Evolutionary conservation across 2,797 vertebrate genomes (phyloP).

Genomic region (Acipenser oxyrinchus): DNA sequence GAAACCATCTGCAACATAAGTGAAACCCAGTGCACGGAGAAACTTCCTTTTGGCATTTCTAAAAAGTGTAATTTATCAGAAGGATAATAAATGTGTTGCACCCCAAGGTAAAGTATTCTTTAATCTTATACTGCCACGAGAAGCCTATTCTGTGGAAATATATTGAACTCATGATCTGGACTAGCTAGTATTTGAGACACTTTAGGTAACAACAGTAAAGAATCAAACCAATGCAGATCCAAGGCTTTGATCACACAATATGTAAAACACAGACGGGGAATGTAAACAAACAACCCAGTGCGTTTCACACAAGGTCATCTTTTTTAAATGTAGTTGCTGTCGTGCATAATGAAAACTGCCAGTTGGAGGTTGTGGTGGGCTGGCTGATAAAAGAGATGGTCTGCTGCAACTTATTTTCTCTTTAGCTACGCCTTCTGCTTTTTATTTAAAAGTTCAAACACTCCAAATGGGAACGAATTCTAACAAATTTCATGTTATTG

Average conservation of each 20-base stretch:
- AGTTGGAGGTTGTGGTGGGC: conserved; percentile 7
- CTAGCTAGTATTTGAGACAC: too few relatives aligned
- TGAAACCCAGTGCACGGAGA: too few relatives aligned
- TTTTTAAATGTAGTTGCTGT: conserved; percentile 10
- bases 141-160: too few relatives aligned
- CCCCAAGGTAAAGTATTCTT: too few relatives aligned
- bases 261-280: conserved; percentile 11
- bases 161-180: too few relatives aligned
- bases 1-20: too few relatives aligned
- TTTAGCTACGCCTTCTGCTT: conserved; percentile 1
- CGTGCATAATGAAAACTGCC: conserved; percentile 15
- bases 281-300: not conserved
- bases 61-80: too few relatives aligned
- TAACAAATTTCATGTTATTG: not conserved
- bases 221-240: not conserved
- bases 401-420: not conserved
- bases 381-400: conserved; percentile 6
- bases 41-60: too few relatives aligned
- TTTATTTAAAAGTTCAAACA: conserved; percentile 5
- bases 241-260: conserved; percentile 8
- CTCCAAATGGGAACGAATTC: not conserved
- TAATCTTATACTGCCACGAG: too few relatives aligned
- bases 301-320: not conserved
- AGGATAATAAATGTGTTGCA: too few relatives aligned
- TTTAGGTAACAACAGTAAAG: too few relatives aligned